These are phyloP conservation scores for Baccha elongata DNA, from an alignment of 2,888 invertebrate species.

Conservation along the genomic window DNA sequence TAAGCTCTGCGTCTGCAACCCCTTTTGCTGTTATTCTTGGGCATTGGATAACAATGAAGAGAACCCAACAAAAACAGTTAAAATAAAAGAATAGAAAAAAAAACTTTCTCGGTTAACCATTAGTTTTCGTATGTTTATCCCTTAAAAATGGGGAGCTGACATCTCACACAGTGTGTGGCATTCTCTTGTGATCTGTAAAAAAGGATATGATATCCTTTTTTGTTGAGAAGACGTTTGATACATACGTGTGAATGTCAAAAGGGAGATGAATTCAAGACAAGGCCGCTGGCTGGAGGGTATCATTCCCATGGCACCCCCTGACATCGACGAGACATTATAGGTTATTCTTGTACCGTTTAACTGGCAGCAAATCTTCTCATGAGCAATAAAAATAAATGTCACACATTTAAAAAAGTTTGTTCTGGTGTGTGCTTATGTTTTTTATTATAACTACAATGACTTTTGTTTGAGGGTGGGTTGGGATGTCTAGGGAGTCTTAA, in stretches of 20 bases:
- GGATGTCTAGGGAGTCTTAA: conserved; percentile 41
- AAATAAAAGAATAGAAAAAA: conserved; percentile 50
- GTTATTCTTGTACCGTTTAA: conserved; percentile 62
- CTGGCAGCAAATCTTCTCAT: conserved; percentile 75
- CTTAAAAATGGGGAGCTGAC: not conserved
- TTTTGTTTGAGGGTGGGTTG: too few species aligned
- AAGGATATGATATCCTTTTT: conserved; percentile 64
- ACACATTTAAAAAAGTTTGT: conserved; percentile 74
- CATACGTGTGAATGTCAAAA: conserved; percentile 65
- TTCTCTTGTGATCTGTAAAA: conserved; percentile 55
- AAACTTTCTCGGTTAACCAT: conserved; percentile 67
- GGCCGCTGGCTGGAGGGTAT: conserved; percentile 18
- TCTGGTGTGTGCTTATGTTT: conserved; percentile 41
- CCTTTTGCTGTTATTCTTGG: conserved; percentile 40
- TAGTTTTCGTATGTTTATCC: conserved; percentile 65
- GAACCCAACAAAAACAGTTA: conserved; percentile 42
- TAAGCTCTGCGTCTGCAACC: conserved; percentile 28
- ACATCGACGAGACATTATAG: not conserved
- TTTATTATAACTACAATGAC: conserved; percentile 31
- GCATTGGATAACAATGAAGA: conserved; percentile 59
- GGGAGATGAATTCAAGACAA: conserved; percentile 39
- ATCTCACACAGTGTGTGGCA: conserved; percentile 1
- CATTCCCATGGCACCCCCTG: conserved; percentile 46
- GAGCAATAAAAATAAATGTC: conserved; percentile 77
- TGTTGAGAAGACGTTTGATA: conserved; percentile 58